Evolutionary conservation across 1,140 invertebrate species (phyloP).

Genomic region (Sinonovacula constricta): DNA sequence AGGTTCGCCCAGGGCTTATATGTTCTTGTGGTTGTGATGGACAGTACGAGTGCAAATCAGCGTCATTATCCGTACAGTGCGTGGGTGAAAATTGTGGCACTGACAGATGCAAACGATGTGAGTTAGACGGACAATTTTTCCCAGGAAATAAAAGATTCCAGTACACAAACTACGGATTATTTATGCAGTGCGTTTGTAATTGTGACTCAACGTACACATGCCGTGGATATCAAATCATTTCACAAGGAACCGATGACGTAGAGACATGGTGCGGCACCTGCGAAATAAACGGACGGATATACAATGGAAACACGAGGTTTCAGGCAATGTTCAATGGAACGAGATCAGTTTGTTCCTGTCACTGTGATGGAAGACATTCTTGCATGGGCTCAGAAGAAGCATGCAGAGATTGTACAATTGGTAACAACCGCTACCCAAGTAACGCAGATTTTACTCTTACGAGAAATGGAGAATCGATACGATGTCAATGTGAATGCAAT

Average conservation of each 20-base stretch:
- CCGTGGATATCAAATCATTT: slow-evolving; percentile 42
- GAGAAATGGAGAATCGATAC: slow-evolving; percentile 5
- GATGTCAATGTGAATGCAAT: slow-evolving; percentile 35
- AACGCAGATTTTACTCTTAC: slow-evolving; percentile 27
- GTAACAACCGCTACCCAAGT: slow-evolving; percentile 1
- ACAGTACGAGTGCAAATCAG: slow-evolving; percentile 23
- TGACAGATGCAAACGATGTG: slow-evolving; percentile 22
- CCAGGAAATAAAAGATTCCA: slow-evolving; percentile 38
- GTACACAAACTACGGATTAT: slow-evolving; percentile 30
- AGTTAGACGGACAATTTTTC: slow-evolving; percentile 25
- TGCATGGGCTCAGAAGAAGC: not conserved
- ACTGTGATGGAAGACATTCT: slow-evolving; percentile 33
- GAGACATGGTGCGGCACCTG: slow-evolving; percentile 15
- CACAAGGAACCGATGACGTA: not conserved
- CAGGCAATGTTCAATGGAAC: slow-evolving; percentile 24
- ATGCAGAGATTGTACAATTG: slow-evolving; percentile 33
- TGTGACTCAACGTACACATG: slow-evolving; percentile 43
- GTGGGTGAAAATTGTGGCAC: slow-evolving; percentile 22
- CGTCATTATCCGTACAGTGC: slow-evolving; percentile 19
- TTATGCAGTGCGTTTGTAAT: slow-evolving; percentile 49
- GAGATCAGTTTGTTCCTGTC: slow-evolving; percentile 26
- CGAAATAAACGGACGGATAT: slow-evolving; percentile 21
- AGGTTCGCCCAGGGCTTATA: slow-evolving; percentile 6
- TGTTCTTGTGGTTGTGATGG: slow-evolving; percentile 43
- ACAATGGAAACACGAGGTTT: slow-evolving; percentile 51